Base-by-base conservation (phyloP, 2,888 invertebrate species). In the Acanthacorydalis orientalis region DNA sequence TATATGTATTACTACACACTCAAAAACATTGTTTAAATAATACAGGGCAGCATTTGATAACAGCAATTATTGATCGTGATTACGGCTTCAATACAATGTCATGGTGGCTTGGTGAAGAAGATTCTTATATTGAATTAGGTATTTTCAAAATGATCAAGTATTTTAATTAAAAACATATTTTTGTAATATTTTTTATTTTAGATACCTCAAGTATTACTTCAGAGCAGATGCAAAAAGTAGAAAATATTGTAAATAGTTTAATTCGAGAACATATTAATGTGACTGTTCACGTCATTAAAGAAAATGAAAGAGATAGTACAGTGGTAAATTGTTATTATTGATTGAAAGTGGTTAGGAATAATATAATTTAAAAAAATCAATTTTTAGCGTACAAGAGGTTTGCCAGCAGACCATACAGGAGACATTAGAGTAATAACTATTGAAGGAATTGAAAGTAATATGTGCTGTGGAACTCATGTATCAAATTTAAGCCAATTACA, bases 381-480 rank as follows among this genome's bases (percentile, higher is more conserved):
- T n/a, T 44, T 54, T 61, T 14, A 55, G 80, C 72, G 79, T 51
- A 77, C 77, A 1, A 67, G 83, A 53, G 86, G 85, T 0, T 63
- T 90, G 31, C 89, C 90, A 0, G 81, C 80, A 49, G 88, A 89
- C 60, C 83, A 85, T 54, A 74, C 73, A 53, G 84, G 84, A 0
- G 75, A 78, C 23, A 80, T 88, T 11, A 69, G 90, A 46, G 77
- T 90, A 2, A 75, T 91, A 34, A 73, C 75, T 46, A 90, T 90
- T 49, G 77, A 80, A 34, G 77, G 77, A 15, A 64, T 88, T 42
- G 89, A 90, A 54, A 74, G 77, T 50, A 86, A 86, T 57, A 79
- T 88, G 75, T 91, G 90, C 60, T 90, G 90, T 64, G 90, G 90
- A 1, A 90, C 90, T 0, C 90, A 90, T 60, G 86, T 90, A 1